Evolutionary conservation across 2,888 invertebrate genomes (phyloP), one percentile per base, ranked within the genome.

Genomic region (Orthonychiurus folsomi): DNA sequence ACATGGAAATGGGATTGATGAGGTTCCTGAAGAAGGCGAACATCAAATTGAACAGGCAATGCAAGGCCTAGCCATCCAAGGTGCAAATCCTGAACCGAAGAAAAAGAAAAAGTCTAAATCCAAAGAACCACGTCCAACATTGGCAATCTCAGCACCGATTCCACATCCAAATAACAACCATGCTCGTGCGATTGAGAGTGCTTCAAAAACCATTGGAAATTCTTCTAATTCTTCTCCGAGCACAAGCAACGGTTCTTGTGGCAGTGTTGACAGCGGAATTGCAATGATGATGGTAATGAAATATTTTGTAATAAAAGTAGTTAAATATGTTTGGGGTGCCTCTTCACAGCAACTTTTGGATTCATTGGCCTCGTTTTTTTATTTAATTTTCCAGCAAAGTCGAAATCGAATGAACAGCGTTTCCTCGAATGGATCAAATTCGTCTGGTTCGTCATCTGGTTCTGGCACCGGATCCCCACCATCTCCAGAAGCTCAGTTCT

Each of bases 61-160:
- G 5, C 25, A 56, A 18, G 56, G 56, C 2, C 21, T 26, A 15
- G 57, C 26, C 37, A 58, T 60, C 55, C 53, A 21, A 24, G 59
- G 54, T 58, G 50, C 50, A 23, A 61, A 63, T 59, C 65, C 55
- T 56, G 68, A 58, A 63, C 18, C 3, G 77, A 85, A 84, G 76
- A 85, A 84, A 76, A 84, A 84, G 74, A 84, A 85, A 75, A 84
- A 85, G 69, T 82, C 85, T 66, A 86, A 86, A 78, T 82, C 84
- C 60, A 84, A 84, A 73, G 83, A 84, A 74, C 80, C 82, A 65
- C 79, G 84, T 72, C 84, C 86, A 3, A 78, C 81, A 62, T 75
- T 86, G 63, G 81, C 85, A 1, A 79, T 85, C 53, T 81, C 82
- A 15, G 79, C 83, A 1, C 79, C 79, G 26, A 79, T 69, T 50